Percentiles rank a stretch among this genome's conserved stretches.
Conservation (phyloP, 1,140 invertebrate genomes). For the Tetranychus cinnabarinus region DNA sequence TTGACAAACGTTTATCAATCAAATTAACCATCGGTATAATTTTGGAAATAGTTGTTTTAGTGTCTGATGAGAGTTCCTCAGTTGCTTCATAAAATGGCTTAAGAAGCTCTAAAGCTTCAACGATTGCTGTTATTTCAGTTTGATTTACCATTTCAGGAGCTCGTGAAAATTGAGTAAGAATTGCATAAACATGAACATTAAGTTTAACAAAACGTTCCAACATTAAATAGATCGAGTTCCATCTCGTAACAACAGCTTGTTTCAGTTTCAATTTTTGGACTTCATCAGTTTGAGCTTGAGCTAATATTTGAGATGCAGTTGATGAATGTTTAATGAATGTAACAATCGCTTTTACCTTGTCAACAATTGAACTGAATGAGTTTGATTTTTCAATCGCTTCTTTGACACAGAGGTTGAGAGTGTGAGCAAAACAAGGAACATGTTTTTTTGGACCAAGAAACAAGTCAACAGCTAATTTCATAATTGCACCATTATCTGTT, state of each 20-base stretch:
- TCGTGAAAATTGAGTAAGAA: background rate
- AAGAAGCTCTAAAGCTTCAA: background rate
- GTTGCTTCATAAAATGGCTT: background rate
- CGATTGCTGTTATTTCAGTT: background rate
- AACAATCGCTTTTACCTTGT: background rate
- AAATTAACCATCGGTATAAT: background rate
- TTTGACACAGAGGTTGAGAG: background rate
- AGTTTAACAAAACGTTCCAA: background rate
- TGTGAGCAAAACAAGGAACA: background rate
- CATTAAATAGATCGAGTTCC: background rate
- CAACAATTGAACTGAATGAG: background rate
- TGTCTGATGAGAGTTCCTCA: background rate
- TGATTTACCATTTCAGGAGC: background rate
- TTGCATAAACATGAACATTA: background rate
- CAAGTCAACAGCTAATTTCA: background rate
- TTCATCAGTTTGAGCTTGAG: background rate
- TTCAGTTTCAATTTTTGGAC: background rate
- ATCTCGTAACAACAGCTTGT: background rate
- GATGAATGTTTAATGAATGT: background rate
- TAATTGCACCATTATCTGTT: background rate
- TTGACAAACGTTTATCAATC: background rate
- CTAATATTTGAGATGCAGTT: background rate
- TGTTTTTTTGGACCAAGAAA: background rate
- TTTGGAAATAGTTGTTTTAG: background rate
- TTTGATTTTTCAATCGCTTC: background rate